Evolutionary conservation across 2,113 vertebrate genomes (phyloP).

Genomic region (Lycocorax pyrrhopterus): DNA sequence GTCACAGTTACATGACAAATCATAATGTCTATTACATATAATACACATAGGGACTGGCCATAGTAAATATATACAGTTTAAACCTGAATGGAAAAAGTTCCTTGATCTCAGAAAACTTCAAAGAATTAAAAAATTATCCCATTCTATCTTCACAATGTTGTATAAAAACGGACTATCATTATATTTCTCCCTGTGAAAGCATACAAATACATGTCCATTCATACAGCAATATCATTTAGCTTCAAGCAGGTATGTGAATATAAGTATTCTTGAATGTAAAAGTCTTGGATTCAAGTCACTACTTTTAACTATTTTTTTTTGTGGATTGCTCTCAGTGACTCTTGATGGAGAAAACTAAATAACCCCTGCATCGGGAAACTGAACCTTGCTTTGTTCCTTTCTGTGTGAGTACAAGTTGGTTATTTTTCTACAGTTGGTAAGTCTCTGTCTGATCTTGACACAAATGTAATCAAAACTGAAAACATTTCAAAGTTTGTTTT

Average conservation of each 20-base stretch:
- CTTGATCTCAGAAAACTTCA: not conserved
- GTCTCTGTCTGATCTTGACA: not conserved
- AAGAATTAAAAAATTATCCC: not conserved
- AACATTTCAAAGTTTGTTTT: not conserved
- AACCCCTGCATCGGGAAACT: not conserved
- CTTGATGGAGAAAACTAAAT: conserved; percentile 8
- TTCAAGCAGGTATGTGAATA: not conserved
- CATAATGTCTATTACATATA: not conserved
- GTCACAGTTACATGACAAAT: not conserved
- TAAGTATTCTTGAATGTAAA: not conserved
- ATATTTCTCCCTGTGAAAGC: not conserved
- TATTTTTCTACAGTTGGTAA: conserved; percentile 24
- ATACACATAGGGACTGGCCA: not conserved
- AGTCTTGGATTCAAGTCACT: not conserved
- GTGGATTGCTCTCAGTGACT: not conserved
- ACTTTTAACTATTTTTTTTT: not conserved
- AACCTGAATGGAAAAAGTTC: not conserved
- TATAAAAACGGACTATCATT: not conserved
- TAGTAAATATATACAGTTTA: not conserved
- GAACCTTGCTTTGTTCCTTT: conserved; percentile 7
- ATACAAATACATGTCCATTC: not conserved
- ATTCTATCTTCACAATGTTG: not conserved
- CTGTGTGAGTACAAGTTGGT: not conserved
- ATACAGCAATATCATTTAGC: not conserved
- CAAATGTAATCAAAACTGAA: conserved; percentile 9